Evolutionary conservation across 2,113 vertebrate species (phyloP), one percentile per base, ranked within the genome.

Genomic region (Tetraodon nigroviridis): DNA sequence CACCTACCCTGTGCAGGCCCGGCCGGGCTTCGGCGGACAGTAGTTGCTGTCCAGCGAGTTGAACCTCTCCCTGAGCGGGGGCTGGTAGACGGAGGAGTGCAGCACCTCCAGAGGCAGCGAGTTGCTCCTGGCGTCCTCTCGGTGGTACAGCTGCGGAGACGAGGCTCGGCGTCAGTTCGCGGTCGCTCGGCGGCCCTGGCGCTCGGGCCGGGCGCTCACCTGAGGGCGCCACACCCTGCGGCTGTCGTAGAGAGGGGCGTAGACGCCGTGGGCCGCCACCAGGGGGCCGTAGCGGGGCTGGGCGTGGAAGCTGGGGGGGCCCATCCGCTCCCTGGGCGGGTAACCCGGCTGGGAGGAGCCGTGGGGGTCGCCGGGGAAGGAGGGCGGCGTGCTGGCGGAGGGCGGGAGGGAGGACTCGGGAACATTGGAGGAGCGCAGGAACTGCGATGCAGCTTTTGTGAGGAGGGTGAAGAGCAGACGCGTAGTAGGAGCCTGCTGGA

Each of bases 61-160:
- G 86, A 93, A 97, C 84, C 95, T 92, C 90, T 97, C 96, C 50
- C 95, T 90, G 68, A 97, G 90, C 1, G 95, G 94, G 0, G 93
- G 92, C 83, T 92, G 91, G 86, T 96, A 97, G 72, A 94, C 91
- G 54, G 94, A 92, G 17, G 96, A 94, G 69, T 95, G 94, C 86
- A 97, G 88, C 74, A 96, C 93, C 73, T 98, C 96, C 57, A 92
- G 94, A 86, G 96, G 96, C 82, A 98, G 92, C 16, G 96, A 97
- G 87, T 95, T 97, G 80, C 96, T 98, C 88, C 96, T 89, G 63
- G 95, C 93, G 24, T 97, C 94, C 71, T 97, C 95, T 61, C 95
- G 88, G 80, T 94, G 94, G 85, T 97, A 97, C 86, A 98, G 90
- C 89, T 94, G 74, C 7, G 48, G 67, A 2, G 1, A 55, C 5